These are phyloP conservation scores for Melanotaenia trifasciata DNA, from an alignment of 2,797 vertebrate genomes.

Conservation along the genomic window DNA sequence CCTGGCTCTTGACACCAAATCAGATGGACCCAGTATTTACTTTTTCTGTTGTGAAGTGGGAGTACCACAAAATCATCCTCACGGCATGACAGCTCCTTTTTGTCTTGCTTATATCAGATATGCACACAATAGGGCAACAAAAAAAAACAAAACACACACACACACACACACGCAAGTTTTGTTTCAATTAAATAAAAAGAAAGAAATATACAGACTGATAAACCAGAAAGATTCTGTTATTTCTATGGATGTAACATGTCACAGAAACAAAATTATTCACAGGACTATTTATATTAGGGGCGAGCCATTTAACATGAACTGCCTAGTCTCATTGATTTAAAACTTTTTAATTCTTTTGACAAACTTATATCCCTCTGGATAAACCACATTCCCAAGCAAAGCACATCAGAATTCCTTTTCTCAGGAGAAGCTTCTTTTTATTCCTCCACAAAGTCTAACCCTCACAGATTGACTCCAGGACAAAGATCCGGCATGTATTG, in stretches of 20 bases:
- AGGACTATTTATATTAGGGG: conserved; percentile 49
- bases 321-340: conserved; percentile 53
- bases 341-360: conserved; percentile 66
- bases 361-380: conserved; percentile 60
- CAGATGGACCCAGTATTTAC: background rate
- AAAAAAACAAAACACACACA: too few species aligned
- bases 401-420: conserved; percentile 48
- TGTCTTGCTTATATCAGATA: too few species aligned
- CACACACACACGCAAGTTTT: too few species aligned
- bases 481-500: conserved; percentile 41
- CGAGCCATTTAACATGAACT: conserved; percentile 58
- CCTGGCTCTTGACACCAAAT: background rate
- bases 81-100: background rate
- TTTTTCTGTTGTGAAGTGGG: background rate
- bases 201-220: too few species aligned
- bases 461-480: conserved; percentile 47
- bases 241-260: background rate
- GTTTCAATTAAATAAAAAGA: too few species aligned
- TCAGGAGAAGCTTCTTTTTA: conserved; percentile 41
- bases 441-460: conserved; percentile 26
- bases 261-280: conserved; percentile 1
- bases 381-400: conserved; percentile 60
- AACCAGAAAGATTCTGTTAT: background rate
- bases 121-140: too few species aligned
- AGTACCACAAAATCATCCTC: background rate